These are phyloP conservation scores for Muraenolepis orangiensis DNA, from an alignment of 2,797 vertebrate genomes.

Conservation along the genomic window DNA sequence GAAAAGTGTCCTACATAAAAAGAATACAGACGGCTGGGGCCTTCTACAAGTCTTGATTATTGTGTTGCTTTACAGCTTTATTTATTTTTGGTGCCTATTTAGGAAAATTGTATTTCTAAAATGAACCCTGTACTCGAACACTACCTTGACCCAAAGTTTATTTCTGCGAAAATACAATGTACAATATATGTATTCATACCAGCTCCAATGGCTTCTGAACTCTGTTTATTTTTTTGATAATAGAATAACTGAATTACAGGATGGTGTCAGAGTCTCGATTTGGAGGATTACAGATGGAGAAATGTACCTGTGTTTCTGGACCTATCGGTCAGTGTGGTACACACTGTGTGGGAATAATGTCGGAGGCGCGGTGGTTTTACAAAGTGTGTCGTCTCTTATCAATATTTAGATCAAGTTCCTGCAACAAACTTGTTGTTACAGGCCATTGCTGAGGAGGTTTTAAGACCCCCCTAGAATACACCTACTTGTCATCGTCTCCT, in stretches of 20 bases:
- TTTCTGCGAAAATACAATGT: slow-evolving; percentile 36
- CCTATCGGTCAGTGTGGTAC: slow-evolving; percentile 44
- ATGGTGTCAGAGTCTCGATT: slow-evolving; percentile 5
- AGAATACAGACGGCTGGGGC: slow-evolving; percentile 33
- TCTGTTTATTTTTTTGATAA: slow-evolving; percentile 37
- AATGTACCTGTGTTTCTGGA: slow-evolving; percentile 15
- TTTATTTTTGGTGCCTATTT: slow-evolving; percentile 67
- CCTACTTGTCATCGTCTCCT: slow-evolving; percentile 45
- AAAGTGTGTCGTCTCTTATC: neutral
- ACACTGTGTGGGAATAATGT: slow-evolving; percentile 3
- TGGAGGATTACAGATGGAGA: neutral
- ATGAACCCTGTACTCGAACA: slow-evolving; percentile 32
- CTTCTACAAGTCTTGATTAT: slow-evolving; percentile 41
- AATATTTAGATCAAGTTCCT: neutral
- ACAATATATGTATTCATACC: slow-evolving; percentile 44
- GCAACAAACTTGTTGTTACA: slow-evolving; percentile 19
- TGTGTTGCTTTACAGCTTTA: slow-evolving; percentile 46
- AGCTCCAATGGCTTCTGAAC: slow-evolving; percentile 39
- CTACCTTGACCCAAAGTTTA: slow-evolving; percentile 13
- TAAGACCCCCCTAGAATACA: slow-evolving; percentile 45
- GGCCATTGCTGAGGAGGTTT: slow-evolving; percentile 40
- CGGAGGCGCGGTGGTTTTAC: neutral
- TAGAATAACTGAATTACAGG: slow-evolving; percentile 22
- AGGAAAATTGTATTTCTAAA: slow-evolving; percentile 36
- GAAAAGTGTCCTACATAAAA: slow-evolving; percentile 47